Percentiles rank a stretch among this genome's conserved stretches.
Evolutionary conservation across 2,888 invertebrate genomes (phyloP).

Genomic region (Ochlodes sylvanus): DNA sequence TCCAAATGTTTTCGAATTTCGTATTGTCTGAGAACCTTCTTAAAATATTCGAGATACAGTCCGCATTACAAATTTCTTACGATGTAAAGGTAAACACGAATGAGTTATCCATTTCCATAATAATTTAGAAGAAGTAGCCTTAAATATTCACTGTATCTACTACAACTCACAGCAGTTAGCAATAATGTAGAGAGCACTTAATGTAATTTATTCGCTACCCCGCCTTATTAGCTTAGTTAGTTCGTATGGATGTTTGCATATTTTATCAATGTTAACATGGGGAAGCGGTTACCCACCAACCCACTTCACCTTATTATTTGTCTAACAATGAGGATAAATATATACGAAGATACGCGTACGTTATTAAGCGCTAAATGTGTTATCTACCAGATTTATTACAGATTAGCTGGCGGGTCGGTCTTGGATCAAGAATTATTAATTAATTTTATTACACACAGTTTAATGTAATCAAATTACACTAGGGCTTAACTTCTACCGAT

Average conservation of each 20-base stretch:
- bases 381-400: too few species aligned
- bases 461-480: too few species aligned
- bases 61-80: background rate
- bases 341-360: background rate
- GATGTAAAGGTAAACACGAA: background rate
- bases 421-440: too few species aligned
- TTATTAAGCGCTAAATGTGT: background rate
- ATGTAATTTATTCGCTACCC: slow-evolving; percentile 22
- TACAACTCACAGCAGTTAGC: background rate
- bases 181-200: slow-evolving; percentile 22
- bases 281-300: slow-evolving; percentile 8
- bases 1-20: slow-evolving; percentile 3
- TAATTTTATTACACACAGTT: too few species aligned
- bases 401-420: too few species aligned
- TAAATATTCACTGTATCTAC: background rate
- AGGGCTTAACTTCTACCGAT: too few species aligned
- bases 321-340: background rate
- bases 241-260: slow-evolving; percentile 17
- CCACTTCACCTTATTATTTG: slow-evolving; percentile 9
- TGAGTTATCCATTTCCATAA: background rate
- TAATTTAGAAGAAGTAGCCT: background rate
- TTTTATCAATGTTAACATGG: slow-evolving; percentile 16
- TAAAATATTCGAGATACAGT: background rate
- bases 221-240: slow-evolving; percentile 15
- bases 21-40: background rate